A percentile compares a stretch with the other conserved stretches of the same genome.
Evolutionary conservation across 2,797 vertebrate genomes (phyloP).

Genomic region (Cichlasoma orientale): DNA sequence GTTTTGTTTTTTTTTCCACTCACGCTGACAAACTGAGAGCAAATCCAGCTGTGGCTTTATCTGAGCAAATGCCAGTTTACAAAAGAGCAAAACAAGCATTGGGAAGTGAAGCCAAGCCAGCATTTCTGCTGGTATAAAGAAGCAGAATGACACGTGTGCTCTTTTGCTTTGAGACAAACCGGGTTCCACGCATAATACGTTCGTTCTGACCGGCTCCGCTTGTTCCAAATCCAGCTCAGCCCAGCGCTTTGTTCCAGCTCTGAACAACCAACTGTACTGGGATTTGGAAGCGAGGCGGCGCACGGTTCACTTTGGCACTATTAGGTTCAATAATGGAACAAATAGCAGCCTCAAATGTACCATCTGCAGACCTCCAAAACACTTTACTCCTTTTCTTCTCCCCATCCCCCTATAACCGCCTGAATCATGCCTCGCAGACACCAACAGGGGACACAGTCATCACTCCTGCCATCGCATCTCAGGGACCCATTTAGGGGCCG

Average conservation of each 20-base stretch:
- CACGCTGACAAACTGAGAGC: background rate
- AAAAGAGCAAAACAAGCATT: slow-evolving; percentile 39
- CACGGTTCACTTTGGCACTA: slow-evolving; percentile 61
- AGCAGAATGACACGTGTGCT: slow-evolving; percentile 23
- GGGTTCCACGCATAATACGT: slow-evolving; percentile 40
- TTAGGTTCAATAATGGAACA: slow-evolving; percentile 69
- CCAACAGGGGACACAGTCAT: slow-evolving; percentile 74
- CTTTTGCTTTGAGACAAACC: slow-evolving; percentile 33
- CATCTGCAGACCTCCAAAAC: slow-evolving; percentile 69
- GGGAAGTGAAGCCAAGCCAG: slow-evolving; percentile 38
- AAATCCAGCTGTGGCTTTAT: slow-evolving; percentile 12
- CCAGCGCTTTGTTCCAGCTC: slow-evolving; percentile 61
- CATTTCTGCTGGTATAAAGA: slow-evolving; percentile 20
- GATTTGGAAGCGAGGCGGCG: slow-evolving; percentile 60
- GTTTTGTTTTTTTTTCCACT: background rate
- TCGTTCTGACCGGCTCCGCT: slow-evolving; percentile 41
- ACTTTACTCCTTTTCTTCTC: slow-evolving; percentile 58
- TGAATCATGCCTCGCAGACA: slow-evolving; percentile 73
- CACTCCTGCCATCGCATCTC: slow-evolving; percentile 66
- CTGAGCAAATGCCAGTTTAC: slow-evolving; percentile 30
- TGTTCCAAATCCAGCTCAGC: slow-evolving; percentile 58
- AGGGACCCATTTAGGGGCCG: slow-evolving; percentile 72
- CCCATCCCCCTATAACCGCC: slow-evolving; percentile 57
- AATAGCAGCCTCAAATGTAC: slow-evolving; percentile 66
- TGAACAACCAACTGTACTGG: slow-evolving; percentile 57